Evolutionary conservation across 2,113 vertebrate species (phyloP).

Genomic region (Condylura cristata): DNA sequence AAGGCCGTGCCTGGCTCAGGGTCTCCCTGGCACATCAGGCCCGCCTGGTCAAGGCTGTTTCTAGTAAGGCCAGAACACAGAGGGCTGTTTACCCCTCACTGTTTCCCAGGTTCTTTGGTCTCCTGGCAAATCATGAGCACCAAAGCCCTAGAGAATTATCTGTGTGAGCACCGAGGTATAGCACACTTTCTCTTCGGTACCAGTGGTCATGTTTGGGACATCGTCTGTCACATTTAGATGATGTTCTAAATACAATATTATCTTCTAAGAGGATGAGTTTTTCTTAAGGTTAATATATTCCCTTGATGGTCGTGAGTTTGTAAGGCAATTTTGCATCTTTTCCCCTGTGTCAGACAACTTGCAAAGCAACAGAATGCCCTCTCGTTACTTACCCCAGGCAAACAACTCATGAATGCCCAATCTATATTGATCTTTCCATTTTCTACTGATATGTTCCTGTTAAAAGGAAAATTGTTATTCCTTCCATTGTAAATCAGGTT

Average conservation of each 20-base stretch:
- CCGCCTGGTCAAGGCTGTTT: not conserved
- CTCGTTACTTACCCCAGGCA: not conserved
- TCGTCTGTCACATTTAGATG: not conserved
- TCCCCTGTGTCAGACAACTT: no score
- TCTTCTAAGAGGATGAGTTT: not conserved
- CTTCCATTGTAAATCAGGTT: not conserved
- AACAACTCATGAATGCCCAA: not conserved
- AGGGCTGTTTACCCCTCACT: not conserved
- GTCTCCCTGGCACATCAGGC: not conserved
- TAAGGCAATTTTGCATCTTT: no score
- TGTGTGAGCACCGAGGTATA: not conserved
- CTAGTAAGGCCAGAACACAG: not conserved
- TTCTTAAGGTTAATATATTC: not conserved
- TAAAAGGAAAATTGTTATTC: constrained; percentile 11
- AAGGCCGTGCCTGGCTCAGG: not conserved
- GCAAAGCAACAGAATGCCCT: not conserved
- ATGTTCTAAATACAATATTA: not conserved
- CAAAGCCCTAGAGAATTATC: not conserved
- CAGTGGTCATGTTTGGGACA: not conserved
- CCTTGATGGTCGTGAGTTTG: not conserved
- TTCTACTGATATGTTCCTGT: not conserved
- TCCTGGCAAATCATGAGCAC: not conserved
- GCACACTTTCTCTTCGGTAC: not conserved
- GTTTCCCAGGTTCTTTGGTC: not conserved
- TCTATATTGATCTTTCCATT: not conserved